Evolutionary conservation across 2,888 invertebrate genomes (phyloP).

Genomic region (Junonia oenone): DNA sequence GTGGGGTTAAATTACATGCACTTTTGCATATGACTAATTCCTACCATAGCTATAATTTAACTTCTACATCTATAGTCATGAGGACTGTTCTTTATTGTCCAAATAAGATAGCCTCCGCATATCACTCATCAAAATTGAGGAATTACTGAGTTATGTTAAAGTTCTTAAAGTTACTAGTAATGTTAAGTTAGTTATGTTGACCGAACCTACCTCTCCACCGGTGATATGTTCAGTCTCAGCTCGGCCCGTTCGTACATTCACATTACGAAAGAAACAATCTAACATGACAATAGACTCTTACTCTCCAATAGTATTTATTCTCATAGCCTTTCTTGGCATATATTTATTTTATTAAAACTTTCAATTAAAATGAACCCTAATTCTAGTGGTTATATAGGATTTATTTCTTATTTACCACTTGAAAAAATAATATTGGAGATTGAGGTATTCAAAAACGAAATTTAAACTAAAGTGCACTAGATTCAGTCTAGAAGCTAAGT

Average conservation of each 20-base stretch:
- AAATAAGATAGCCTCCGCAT: conserved; percentile 64
- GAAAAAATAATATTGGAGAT: conserved; percentile 70
- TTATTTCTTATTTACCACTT: neutral
- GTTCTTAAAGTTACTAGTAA: conserved; percentile 22
- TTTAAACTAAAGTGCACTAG: conserved; percentile 28
- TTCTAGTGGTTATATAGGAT: neutral
- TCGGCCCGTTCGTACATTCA: conserved; percentile 68
- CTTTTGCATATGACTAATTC: conserved; percentile 60
- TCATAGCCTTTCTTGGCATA: neutral
- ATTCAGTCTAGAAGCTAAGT: conserved; percentile 22
- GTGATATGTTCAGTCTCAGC: conserved; percentile 66
- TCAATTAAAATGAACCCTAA: neutral
- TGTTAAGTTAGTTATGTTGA: conserved; percentile 45
- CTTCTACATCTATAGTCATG: conserved; percentile 74
- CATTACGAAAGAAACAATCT: conserved; percentile 77
- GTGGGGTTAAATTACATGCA: conserved; percentile 65
- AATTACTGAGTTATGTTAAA: conserved; percentile 41
- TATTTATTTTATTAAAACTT: neutral
- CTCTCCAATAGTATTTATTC: conserved; percentile 73
- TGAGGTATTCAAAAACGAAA: conserved; percentile 30
- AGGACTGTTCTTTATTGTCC: conserved; percentile 68
- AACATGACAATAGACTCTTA: conserved; percentile 77
- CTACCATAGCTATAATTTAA: conserved; percentile 49
- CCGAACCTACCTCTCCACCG: conserved; percentile 76
- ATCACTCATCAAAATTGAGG: conserved; percentile 69